Conservation (phyloP, 2,888 invertebrate genomes). For the Elmis aenea region DNA sequence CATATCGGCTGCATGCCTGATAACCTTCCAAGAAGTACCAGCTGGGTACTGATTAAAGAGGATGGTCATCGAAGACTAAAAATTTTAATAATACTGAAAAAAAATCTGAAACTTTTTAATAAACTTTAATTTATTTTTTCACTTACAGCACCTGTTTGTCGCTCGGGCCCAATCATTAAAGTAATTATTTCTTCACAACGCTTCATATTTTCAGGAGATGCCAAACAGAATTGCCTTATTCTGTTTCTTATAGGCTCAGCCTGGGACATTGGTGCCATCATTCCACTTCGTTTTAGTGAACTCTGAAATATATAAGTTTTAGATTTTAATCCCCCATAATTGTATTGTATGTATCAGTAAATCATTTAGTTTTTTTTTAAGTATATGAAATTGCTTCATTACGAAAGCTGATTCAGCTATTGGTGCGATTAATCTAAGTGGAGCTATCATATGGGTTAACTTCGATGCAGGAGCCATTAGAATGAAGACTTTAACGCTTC, state of each 20-base stretch:
- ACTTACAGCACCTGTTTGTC: conserved; percentile 38
- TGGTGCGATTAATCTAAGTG: background rate
- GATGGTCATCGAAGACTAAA: conserved; percentile 31
- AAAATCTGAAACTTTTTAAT: too few relatives aligned
- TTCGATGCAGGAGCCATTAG: conserved; percentile 59
- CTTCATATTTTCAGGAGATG: conserved; percentile 37
- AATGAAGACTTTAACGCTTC: conserved; percentile 55
- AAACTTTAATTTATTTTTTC: conserved; percentile 1
- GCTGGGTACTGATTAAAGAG: conserved; percentile 41
- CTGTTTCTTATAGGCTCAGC: conserved; percentile 29
- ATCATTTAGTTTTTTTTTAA: too few relatives aligned
- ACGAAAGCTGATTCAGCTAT: background rate
- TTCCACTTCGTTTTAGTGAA: too few relatives aligned
- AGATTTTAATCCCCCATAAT: too few relatives aligned
- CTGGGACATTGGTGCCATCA: conserved; percentile 31
- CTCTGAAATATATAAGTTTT: too few relatives aligned
- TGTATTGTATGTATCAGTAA: too few relatives aligned
- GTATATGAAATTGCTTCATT: too few relatives aligned
- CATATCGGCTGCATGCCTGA: conserved; percentile 38
- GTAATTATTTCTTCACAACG: conserved; percentile 37
- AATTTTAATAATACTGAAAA: background rate
- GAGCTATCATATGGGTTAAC: too few relatives aligned
- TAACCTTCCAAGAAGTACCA: conserved; percentile 39
- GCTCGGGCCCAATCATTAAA: conserved; percentile 38
- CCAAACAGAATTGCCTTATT: conserved; percentile 32